Base-by-base conservation (phyloP, 2,797 vertebrate genomes). In the Girardinus metallicus region DNA sequence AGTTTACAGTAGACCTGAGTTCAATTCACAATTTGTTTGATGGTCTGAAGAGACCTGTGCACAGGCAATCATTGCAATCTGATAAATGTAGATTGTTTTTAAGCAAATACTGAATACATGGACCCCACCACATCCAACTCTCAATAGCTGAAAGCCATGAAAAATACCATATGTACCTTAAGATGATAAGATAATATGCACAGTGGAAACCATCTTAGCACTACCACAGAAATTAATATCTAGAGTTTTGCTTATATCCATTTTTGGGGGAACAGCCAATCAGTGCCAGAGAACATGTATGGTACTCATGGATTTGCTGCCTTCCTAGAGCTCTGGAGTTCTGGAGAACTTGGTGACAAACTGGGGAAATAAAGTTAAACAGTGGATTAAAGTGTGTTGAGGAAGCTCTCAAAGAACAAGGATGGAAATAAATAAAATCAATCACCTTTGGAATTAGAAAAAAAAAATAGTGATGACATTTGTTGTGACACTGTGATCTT, bases 391-490 rank as follows among this genome's bases (percentile, higher is more conserved):
- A 6, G 21, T 16, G 5, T 62, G 57, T 39, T 5, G 10, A 39
- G 10, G 36, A 68, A 39, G 9, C 5, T 36, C 62, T 2, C 16
- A 23, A 23, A 23, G 29, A 66, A 23, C 34, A 39, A 66, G 8
- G 62, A 66, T 39, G 12, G 66, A 7, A 18, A 72, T n/a, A 71
- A 5, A 12, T 0, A 47, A 46, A 46, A 46, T 3, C 16, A 47
- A 16, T 47, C 46, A 49, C 47, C 47, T 49, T 16, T 57, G 74
- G 46, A 77, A 75, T 80, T 75, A 36, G 77, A 4, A 16, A 83
- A 62, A 81, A 51, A n/a, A 73, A 74, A 47, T 57, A 75, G 49
- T 47, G 60, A 88, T 82, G 73, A 82, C 84, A 87, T 86, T 64
- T 83, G 81, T 82, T n/a, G 26, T 82, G 76, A 85, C 77, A 82